Evolutionary conservation across 2,113 vertebrate species (phyloP), one percentile per base, ranked within the genome.

Genomic region (Artemisiospiza belli): DNA sequence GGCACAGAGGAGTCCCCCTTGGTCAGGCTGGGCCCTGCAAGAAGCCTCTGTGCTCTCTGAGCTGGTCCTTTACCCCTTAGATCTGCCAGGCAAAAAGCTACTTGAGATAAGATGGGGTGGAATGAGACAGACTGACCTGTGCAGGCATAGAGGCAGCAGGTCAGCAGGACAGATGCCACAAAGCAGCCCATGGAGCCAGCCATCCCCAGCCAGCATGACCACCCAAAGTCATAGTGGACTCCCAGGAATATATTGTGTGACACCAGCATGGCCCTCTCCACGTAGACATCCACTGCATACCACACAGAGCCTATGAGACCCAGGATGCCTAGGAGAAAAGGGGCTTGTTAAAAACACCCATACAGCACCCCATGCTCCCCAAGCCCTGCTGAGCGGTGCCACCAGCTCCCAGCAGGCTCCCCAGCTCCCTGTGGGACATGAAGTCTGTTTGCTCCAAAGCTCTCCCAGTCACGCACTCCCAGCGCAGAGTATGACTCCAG

Each of bases 201-300:
- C 97, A 98, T 97, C 3, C 97, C 98, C 81, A 98, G 81, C 98
- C 98, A 98, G 83, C 97, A 98, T 0, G 98, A 98, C 98, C 98
- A 98, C 18, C 98, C 98, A 2, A 98, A 98, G 79, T 98, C 98
- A 0, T 98, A 98, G 92, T 98, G 96, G 51, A 97, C 95, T 28
- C 98, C 98, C 87, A 98, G 73, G 87, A 98, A 98, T 5, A 98
- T 55, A 2, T 96, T 96, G 83, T 83, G 95, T 0, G 97, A 83
- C 55, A 97, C 76, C 61, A 98, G 89, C 41, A 54, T 96, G 49
- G 94, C 88, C 55, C 97, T 95, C 70, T 98, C 98, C 92, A 98
- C 0, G 12, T 98, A 98, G 74, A 98, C 96, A 0, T 98, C 98
- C 35, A 98, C 95, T 0, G 97, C 98, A 1, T 98, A 98, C 97